phyloP scores from a whole-genome alignment of 1,140 invertebrate species.

The Pseudomyrmex cubaensis region DNA sequence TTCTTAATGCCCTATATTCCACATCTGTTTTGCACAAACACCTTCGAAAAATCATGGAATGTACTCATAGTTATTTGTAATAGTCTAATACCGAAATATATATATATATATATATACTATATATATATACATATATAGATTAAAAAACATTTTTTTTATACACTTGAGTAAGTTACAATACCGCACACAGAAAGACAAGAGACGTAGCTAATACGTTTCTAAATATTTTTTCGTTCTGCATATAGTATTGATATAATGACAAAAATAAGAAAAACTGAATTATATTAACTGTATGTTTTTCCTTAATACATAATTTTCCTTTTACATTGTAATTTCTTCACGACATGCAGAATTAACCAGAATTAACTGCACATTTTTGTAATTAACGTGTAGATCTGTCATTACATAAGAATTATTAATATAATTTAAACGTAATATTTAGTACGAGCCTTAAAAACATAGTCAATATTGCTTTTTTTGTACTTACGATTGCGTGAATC shows the following conservation, averaged over 20 bases:
- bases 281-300: neutral
- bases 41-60: conserved; percentile 26
- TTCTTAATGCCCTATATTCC: conserved; percentile 51
- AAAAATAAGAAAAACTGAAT: conserved; percentile 24
- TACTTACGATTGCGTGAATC: conserved; percentile 40
- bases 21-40: conserved; percentile 38
- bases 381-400: neutral
- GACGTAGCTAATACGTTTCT: conserved; percentile 40
- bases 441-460: neutral
- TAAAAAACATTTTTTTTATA: conserved; percentile 24
- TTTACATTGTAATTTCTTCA: too few relatives aligned
- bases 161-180: conserved; percentile 9
- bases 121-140: conserved; percentile 20
- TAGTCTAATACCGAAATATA: conserved; percentile 24
- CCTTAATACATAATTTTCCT: neutral
- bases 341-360: too few relatives aligned
- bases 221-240: neutral
- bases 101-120: too few relatives aligned
- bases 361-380: neutral
- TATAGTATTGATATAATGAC: conserved; percentile 1
- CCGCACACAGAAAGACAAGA: conserved; percentile 45
- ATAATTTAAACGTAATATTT: neutral
- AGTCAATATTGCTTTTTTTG: conserved; percentile 37
- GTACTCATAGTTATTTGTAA: conserved; percentile 3
- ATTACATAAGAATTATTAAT: neutral